Percentiles rank a stretch among this genome's conserved stretches.
Evolutionary conservation across 2,797 vertebrate genomes (phyloP).

Genomic region (Acanthurus tractus): DNA sequence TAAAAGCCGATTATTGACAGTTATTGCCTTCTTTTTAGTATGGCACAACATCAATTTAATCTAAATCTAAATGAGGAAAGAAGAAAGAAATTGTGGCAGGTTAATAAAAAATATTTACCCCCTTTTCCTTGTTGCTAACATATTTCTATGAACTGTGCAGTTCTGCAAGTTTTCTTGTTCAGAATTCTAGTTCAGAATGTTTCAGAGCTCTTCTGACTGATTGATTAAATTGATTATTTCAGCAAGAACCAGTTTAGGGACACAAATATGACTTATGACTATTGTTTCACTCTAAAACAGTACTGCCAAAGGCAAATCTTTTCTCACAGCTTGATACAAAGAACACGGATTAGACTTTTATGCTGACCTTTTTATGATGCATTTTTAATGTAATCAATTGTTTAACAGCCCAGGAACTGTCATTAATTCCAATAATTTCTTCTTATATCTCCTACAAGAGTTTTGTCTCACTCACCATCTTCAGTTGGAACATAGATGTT

Average conservation of each 20-base stretch:
- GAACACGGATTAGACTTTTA: neutral
- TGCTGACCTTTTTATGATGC: neutral
- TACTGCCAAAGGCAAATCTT: too few species aligned
- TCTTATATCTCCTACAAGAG: neutral
- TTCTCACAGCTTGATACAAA: neutral
- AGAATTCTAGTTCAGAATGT: too few species aligned
- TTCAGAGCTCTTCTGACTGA: slow-evolving; percentile 57
- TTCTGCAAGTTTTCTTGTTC: neutral
- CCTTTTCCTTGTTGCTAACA: neutral
- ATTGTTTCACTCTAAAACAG: neutral
- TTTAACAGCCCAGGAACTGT: neutral
- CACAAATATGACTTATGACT: slow-evolving; percentile 14
- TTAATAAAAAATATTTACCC: neutral
- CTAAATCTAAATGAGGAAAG: slow-evolving; percentile 5
- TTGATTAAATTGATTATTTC: slow-evolving; percentile 42
- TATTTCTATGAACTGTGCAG: neutral
- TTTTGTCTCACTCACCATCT: slow-evolving; percentile 77
- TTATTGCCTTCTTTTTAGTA: too few species aligned
- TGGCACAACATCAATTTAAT: too few species aligned
- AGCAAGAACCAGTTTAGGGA: neutral
- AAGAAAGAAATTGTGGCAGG: neutral
- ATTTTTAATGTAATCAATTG: slow-evolving; percentile 6
- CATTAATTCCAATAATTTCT: neutral
- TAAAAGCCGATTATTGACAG: too few species aligned
- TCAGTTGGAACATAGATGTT: slow-evolving; percentile 90